Base-by-base conservation (phyloP, 2,797 vertebrate genomes). In the Arrhamphus sclerolepis region DNA sequence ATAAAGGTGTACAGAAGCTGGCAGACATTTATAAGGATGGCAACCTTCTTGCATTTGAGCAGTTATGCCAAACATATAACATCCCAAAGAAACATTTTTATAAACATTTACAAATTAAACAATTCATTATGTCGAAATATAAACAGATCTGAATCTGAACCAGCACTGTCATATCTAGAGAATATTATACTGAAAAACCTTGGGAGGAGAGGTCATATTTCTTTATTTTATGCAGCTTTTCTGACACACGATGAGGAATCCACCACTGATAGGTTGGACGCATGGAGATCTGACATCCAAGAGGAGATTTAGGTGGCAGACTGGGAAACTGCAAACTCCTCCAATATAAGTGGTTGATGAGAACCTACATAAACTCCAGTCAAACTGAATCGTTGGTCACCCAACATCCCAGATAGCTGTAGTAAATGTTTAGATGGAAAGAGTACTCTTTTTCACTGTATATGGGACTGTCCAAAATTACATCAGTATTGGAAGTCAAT, bases 391-490 rank as follows among this genome's bases (percentile, higher is more conserved):
- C 20, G 7, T n/a, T 26, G 24, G 22, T 18, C 38, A 18, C 22
- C 21, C 14, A 7, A 29, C 41, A 43, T 20, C 13, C 54, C 26
- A 20, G 41, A 56, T 16, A 20, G 14, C 5, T 5, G 28, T 19
- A 21, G 41, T 13, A 62, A 26, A 22, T 62, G 19, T 52, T 34
- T 51, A n/a, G 28, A n/a, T 16, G 58, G 0, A 43, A 60, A 50
- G 40, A 18, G 38, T n/a, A 43, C 10, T 40, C 34, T 59, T 2
- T 44, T 44, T 62, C 48, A 62, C 19, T 52, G 28, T 62, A 40
- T 43, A 34, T 29, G 47, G 26, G 16, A 43, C 24, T 60, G 10
- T 20, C 57, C 46, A 42, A 50, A 60, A n/a, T 50, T 51, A 51
- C 40, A 52, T 2, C 16, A 38, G 3, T 52, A 24, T 4, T 62